A percentile compares a stretch with the other conserved stretches of the same genome.
Conservation (phyloP, 2,113 vertebrate genomes). For the Dromiciops gliroides region DNA sequence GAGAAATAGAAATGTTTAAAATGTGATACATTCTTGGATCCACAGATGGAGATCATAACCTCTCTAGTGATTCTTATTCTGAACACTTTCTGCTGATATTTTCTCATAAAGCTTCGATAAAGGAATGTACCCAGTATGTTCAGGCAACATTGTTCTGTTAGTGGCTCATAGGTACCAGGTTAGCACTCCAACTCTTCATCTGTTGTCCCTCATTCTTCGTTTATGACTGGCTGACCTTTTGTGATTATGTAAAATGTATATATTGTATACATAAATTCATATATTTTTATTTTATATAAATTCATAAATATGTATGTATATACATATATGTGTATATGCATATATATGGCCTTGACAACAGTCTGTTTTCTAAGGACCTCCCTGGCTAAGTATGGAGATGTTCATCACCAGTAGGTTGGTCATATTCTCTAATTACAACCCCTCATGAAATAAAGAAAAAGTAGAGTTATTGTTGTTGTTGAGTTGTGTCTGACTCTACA, state of each 20-base stretch:
- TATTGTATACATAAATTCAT: background rate
- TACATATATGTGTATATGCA: background rate
- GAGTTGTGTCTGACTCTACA: too few relatives aligned
- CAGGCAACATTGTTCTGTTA: background rate
- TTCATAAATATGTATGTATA: background rate
- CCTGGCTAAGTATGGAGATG: background rate
- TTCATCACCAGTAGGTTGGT: background rate
- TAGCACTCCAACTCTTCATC: background rate
- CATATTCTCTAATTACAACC: background rate
- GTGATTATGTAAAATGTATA: background rate
- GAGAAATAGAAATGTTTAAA: constrained; percentile 34
- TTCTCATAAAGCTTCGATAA: background rate
- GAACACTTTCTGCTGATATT: background rate
- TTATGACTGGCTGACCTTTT: background rate
- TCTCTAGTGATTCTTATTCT: background rate
- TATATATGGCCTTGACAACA: background rate
- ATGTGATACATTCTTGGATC: background rate
- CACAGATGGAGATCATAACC: background rate
- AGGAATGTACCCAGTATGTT: background rate
- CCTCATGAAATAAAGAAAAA: background rate
- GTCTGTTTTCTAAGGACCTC: background rate
- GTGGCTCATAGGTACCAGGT: background rate
- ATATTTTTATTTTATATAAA: too few relatives aligned
- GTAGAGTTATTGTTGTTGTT: too few relatives aligned
- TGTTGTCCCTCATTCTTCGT: background rate